Conservation (phyloP, 2,888 invertebrate genomes). For the Diadegma fenestrale region DNA sequence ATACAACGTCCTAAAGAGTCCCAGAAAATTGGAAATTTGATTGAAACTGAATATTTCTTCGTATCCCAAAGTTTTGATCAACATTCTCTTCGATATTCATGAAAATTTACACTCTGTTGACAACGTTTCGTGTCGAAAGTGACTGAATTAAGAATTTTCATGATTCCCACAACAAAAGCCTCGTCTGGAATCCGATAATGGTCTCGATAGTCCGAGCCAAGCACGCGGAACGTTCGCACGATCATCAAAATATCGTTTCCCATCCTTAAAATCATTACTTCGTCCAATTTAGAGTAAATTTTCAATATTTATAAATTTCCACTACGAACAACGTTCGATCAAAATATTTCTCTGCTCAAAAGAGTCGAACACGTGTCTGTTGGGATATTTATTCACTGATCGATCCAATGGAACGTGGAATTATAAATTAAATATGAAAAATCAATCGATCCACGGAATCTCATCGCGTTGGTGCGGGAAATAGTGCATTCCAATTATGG, state of each 20-base stretch:
- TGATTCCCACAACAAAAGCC: background rate
- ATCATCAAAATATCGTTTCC: background rate
- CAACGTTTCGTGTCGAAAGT: background rate
- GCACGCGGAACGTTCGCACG: background rate
- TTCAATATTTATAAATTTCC: background rate
- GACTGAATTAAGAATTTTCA: background rate
- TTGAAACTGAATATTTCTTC: background rate
- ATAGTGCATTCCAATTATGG: slow-evolving; percentile 43
- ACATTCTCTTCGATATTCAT: background rate
- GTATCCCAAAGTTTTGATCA: background rate
- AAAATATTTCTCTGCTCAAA: background rate
- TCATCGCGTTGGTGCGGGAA: background rate
- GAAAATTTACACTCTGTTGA: background rate
- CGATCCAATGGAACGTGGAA: background rate
- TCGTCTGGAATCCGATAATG: background rate
- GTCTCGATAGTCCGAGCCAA: background rate
- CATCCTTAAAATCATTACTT: background rate
- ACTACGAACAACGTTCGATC: background rate
- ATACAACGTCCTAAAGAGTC: too few relatives aligned
- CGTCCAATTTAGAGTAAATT: background rate
- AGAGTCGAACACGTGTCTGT: background rate
- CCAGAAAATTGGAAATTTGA: background rate
- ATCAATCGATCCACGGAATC: background rate
- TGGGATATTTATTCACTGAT: background rate
- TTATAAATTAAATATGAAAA: background rate